A percentile compares a stretch with the other conserved stretches of the same genome.
Conservation (phyloP, 2,113 vertebrate species). For the Perca flavescens region DNA sequence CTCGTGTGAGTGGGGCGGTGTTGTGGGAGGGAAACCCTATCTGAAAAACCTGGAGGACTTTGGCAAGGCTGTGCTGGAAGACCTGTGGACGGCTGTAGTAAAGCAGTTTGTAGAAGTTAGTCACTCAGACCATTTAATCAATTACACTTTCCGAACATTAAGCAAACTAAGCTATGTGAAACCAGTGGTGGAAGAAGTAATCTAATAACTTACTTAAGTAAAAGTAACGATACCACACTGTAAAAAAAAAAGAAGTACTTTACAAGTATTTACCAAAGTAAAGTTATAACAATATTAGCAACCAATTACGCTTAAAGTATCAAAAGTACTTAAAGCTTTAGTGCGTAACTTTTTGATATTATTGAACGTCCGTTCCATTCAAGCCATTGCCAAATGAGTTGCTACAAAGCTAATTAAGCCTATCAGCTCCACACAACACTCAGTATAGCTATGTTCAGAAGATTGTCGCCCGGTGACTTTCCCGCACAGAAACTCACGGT, state of each 20-base stretch:
- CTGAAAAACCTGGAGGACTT: conserved; percentile 86
- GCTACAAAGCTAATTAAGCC: too few species aligned
- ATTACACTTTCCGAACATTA: neutral
- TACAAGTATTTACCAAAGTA: neutral
- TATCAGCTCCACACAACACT: too few species aligned
- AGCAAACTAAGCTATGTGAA: neutral
- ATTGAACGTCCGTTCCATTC: too few species aligned
- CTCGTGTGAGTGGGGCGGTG: conserved; percentile 86
- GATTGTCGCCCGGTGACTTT: too few species aligned
- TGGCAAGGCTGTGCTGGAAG: conserved; percentile 83
- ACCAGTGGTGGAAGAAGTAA: neutral
- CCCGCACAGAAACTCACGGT: too few species aligned
- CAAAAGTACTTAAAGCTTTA: neutral
- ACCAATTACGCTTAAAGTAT: neutral
- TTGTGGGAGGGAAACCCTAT: conserved; percentile 84
- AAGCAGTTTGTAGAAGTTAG: conserved; percentile 81
- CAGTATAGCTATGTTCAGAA: too few species aligned
- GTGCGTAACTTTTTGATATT: too few species aligned
- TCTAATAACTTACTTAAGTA: neutral
- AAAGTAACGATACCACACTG: neutral
- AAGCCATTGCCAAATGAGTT: too few species aligned
- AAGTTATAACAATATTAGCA: neutral
- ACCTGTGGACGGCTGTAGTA: conserved; percentile 85
- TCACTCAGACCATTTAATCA: neutral
- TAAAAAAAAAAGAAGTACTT: too few species aligned